Percentiles rank a stretch among this genome's conserved stretches.
phyloP scores from a whole-genome alignment of 2,888 invertebrate genomes.

The Melinaea marsaeus region DNA sequence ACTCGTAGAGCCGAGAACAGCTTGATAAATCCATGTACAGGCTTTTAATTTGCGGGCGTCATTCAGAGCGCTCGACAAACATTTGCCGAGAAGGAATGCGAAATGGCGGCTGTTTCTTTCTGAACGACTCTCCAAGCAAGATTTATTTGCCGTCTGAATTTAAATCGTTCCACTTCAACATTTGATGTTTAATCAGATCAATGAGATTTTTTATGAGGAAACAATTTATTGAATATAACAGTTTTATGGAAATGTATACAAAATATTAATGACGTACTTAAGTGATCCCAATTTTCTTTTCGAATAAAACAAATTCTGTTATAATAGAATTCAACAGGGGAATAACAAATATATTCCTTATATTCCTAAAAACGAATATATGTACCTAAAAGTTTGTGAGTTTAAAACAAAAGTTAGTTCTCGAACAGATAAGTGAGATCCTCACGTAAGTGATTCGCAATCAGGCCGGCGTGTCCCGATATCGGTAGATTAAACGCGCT shows the following conservation, averaged over 20 bases:
- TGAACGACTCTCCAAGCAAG: constrained; percentile 17
- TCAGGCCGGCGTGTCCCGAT: constrained; percentile 17
- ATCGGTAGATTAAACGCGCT: constrained; percentile 14
- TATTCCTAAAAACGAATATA: too few species aligned
- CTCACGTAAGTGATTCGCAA: constrained; percentile 20
- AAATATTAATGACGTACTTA: too few species aligned
- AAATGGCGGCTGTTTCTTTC: constrained; percentile 25
- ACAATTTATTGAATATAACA: neutral
- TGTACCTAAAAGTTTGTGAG: too few species aligned
- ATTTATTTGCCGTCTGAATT: constrained; percentile 27
- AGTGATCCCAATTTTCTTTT: too few species aligned
- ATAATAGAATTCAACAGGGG: too few species aligned
- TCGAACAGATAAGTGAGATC: constrained; percentile 7
- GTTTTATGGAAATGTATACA: neutral
- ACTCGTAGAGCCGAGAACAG: neutral
- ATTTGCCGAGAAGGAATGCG: constrained; percentile 17
- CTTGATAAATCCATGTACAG: constrained; percentile 21
- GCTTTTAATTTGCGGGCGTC: constrained; percentile 27
- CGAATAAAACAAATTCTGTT: too few species aligned
- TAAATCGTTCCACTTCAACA: constrained; percentile 22
- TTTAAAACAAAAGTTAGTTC: too few species aligned
- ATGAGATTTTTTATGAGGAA: constrained; percentile 1
- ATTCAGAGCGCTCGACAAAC: constrained; percentile 24
- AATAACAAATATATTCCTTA: too few species aligned
- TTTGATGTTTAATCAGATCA: constrained; percentile 7